These are phyloP conservation scores for Selene dorsalis DNA, from an alignment of 2,797 vertebrate species.

Conservation along the genomic window DNA sequence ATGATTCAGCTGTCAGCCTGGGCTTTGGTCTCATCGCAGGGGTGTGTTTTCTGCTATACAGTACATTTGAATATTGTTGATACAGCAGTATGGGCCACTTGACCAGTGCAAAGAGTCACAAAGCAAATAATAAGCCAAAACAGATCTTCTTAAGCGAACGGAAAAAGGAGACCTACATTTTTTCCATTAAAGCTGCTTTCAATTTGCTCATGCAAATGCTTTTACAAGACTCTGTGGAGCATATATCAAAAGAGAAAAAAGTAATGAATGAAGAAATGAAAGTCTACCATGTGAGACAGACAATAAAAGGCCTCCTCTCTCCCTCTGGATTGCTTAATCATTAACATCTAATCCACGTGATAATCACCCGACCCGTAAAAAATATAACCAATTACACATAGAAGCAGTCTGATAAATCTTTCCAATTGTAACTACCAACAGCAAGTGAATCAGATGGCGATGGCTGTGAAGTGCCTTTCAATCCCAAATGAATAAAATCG, in stretches of 20 bases:
- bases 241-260: constrained; percentile 49
- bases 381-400: constrained; percentile 67
- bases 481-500: constrained; percentile 71
- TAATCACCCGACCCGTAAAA: constrained; percentile 71
- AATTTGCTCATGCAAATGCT: constrained; percentile 35
- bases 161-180: constrained; percentile 8
- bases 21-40: constrained; percentile 15
- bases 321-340: constrained; percentile 74
- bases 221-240: constrained; percentile 48
- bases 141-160: constrained; percentile 17
- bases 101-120: constrained; percentile 52
- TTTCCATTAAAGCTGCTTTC: constrained; percentile 44
- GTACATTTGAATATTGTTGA: constrained; percentile 61
- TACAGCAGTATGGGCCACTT: constrained; percentile 50
- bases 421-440: constrained; percentile 45
- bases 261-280: constrained; percentile 72
- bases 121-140: constrained; percentile 66
- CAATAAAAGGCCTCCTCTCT: constrained; percentile 64
- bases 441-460: constrained; percentile 49
- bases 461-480: constrained; percentile 53
- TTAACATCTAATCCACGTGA: constrained; percentile 76
- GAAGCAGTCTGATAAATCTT: constrained; percentile 59
- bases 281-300: constrained; percentile 69
- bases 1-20: constrained; percentile 63
- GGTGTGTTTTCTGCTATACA: constrained; percentile 39